Conservation (phyloP, 1,140 invertebrate species). For the Papilio glaucus region DNA sequence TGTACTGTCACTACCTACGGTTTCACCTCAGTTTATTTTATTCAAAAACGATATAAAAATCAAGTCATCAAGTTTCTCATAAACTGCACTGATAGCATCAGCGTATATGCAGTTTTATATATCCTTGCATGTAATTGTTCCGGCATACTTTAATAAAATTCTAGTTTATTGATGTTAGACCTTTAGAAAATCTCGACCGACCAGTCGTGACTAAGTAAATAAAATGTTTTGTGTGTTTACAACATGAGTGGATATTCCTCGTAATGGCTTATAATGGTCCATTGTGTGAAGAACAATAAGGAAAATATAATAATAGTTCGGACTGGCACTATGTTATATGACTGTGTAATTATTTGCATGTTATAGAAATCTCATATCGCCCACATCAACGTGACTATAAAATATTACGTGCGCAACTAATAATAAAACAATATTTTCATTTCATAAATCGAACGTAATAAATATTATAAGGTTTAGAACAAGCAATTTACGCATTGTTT, state of each 20-base stretch:
- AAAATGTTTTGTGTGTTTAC: slow-evolving; percentile 50
- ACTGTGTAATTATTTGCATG: slow-evolving; percentile 36
- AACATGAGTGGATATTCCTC: slow-evolving; percentile 50
- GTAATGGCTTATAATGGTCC: slow-evolving; percentile 55
- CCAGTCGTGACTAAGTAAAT: slow-evolving; percentile 54
- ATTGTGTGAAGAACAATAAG: slow-evolving; percentile 60
- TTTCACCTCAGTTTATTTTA: too few relatives aligned
- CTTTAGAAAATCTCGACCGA: slow-evolving; percentile 28
- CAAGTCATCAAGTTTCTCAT: background rate
- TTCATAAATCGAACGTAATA: background rate
- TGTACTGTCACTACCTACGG: too few relatives aligned
- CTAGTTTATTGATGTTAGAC: slow-evolving; percentile 31
- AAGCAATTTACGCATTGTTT: too few relatives aligned
- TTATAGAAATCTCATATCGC: slow-evolving; percentile 23
- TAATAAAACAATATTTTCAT: background rate
- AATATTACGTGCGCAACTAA: background rate
- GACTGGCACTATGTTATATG: slow-evolving; percentile 28
- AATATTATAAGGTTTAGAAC: background rate
- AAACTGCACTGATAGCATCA: background rate
- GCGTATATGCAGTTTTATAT: slow-evolving; percentile 13
- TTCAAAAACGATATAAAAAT: too few relatives aligned
- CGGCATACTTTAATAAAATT: slow-evolving; percentile 15
- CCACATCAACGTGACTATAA: background rate
- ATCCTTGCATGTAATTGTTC: slow-evolving; percentile 24
- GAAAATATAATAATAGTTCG: slow-evolving; percentile 52